Base-by-base conservation (phyloP, 1,140 invertebrate genomes). In the Pachyrhynchus sulphureomaculatus region DNA sequence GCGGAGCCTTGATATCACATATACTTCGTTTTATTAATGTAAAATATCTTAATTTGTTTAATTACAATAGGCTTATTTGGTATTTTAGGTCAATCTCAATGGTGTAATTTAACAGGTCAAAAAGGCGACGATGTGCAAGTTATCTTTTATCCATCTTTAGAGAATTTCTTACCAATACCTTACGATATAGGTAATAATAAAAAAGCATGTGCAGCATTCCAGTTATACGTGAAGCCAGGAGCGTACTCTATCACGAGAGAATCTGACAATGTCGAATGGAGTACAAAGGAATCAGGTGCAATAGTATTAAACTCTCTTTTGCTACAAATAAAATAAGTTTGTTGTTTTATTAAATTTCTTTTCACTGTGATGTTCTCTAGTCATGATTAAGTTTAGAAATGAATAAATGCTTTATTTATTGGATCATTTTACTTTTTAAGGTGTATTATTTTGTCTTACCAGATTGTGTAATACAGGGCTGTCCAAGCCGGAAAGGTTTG, bases 261-360 rank as follows among this genome's bases (percentile, higher is more conserved):
- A 72, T 71, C 82, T 80, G 82, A 82, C 72, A 68, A 82, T 80
- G 52, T 76, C 77, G 89, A 91, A 75, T 93, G 90, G 91, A 86
- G 88, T 23, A 93, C 90, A n/a, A 94, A 94, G 77, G 91, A 94
- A 80, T 83, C 87, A 33, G 90, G 90, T 3, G 88, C 91, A 13
- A 88, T 88, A 29, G 82, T 87, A 57, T 82, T 93, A 34, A 81
- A 88, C 61, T 51, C 80, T 91, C 13, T 81, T 90, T 47, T 68
- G 20, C 52, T 67, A 6, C 62, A 64, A 61, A 64, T 67, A 36
- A 61, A 61, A 53, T 61, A 61, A 53, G 12, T n/a, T n/a, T n/a
- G n/a, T n/a, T n/a, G 4, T 8, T 33, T 17, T 18, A 2, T 10
- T 49, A 20, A 23, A 9, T 49, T 4, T 49, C 13, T 18, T 20